These are phyloP conservation scores for Pelodiscus sinensis DNA, from an alignment of 2,113 vertebrate species.

Conservation along the genomic window DNA sequence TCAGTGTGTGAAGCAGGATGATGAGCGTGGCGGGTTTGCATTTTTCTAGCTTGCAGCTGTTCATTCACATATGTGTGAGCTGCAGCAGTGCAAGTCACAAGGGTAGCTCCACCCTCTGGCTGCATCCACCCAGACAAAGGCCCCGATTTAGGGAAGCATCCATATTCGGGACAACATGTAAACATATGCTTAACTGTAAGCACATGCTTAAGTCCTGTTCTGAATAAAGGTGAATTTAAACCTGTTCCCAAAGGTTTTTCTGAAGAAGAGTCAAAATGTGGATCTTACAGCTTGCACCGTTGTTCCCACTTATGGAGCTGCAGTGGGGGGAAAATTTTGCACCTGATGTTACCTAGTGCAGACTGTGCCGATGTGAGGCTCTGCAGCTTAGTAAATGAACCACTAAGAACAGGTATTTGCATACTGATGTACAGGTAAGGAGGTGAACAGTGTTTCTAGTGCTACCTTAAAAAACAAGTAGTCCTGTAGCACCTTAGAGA, in stretches of 20 bases:
- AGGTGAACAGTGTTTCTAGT: background rate
- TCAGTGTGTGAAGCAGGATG: background rate
- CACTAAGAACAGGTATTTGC: background rate
- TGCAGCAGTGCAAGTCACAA: background rate
- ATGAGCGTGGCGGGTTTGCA: accelerated
- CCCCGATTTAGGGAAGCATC: background rate
- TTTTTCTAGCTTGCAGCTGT: background rate
- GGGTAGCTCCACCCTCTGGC: background rate
- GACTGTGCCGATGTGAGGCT: accelerated
- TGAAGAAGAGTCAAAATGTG: background rate
- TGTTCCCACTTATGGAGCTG: background rate
- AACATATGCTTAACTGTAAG: conserved; percentile 8
- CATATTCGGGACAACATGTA: background rate
- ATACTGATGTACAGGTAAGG: background rate
- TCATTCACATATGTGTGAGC: background rate
- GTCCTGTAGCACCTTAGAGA: too few species aligned
- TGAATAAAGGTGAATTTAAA: background rate
- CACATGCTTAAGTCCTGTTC: background rate
- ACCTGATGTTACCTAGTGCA: accelerated
- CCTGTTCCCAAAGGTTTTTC: background rate
- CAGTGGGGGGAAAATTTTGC: background rate
- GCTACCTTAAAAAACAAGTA: background rate
- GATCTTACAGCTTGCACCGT: background rate
- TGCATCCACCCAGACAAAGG: background rate
- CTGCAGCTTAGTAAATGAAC: background rate